These are phyloP conservation scores for Diabrotica undecimpunctata DNA, from an alignment of 1,140 invertebrate genomes.

Conservation along the genomic window DNA sequence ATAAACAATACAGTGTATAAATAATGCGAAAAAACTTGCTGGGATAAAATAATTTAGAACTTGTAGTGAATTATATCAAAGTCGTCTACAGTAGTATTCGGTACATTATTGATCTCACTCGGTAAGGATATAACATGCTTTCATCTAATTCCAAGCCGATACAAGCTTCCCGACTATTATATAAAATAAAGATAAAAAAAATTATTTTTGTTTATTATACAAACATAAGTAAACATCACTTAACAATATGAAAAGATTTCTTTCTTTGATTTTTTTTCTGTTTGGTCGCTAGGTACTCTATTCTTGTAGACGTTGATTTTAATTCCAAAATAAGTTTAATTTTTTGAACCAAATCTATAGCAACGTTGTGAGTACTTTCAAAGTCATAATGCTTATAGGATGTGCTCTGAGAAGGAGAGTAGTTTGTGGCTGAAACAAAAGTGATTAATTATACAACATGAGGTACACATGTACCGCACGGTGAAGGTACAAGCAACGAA, in stretches of 20 bases:
- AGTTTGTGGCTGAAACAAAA: constrained; percentile 44
- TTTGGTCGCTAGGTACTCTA: constrained; percentile 67
- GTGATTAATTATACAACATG: constrained; percentile 14
- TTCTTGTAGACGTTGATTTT: constrained; percentile 68
- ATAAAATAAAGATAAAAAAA: not conserved
- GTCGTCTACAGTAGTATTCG: too few relatives aligned
- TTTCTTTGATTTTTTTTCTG: constrained; percentile 57
- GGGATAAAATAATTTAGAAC: too few relatives aligned
- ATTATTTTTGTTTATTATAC: not conserved
- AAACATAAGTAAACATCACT: constrained; percentile 5
- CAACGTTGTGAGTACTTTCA: constrained; percentile 70
- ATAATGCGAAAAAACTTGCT: too few relatives aligned
- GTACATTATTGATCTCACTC: too few relatives aligned
- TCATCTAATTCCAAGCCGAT: too few relatives aligned
- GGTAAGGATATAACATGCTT: too few relatives aligned
- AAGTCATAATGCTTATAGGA: constrained; percentile 83
- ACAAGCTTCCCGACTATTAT: too few relatives aligned
- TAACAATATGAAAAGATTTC: constrained; percentile 16
- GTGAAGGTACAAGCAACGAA: constrained; percentile 39
- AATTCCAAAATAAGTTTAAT: constrained; percentile 83
- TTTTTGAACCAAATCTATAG: constrained; percentile 81
- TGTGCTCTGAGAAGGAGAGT: constrained; percentile 48
- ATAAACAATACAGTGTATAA: too few relatives aligned
- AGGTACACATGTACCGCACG: too few relatives aligned
- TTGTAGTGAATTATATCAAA: too few relatives aligned